Conservation (phyloP, 1,140 invertebrate genomes). For the Tribolium castaneum region DNA sequence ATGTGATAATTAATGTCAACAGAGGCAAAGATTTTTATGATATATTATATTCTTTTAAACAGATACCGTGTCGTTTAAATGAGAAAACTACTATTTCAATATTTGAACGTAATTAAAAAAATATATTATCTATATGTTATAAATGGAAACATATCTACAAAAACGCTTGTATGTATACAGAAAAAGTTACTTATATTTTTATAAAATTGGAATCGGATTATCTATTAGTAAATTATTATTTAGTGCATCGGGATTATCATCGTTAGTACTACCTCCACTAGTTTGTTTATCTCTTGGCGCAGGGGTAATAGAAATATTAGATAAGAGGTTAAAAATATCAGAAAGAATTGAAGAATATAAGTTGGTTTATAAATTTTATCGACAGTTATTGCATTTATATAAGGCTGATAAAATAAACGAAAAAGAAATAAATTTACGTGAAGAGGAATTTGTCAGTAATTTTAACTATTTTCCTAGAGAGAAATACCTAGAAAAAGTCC, state of each 20-base stretch:
- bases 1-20: slow-evolving; percentile 42
- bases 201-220: slow-evolving; percentile 43
- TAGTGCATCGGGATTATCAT: slow-evolving; percentile 44
- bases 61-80: slow-evolving; percentile 21
- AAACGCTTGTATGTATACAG: slow-evolving; percentile 39
- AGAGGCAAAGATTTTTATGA: slow-evolving; percentile 41
- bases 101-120: background rate
- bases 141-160: slow-evolving; percentile 41
- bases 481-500: slow-evolving; percentile 34
- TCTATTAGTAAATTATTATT: slow-evolving; percentile 45
- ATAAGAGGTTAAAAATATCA: slow-evolving; percentile 41
- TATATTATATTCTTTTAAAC: slow-evolving; percentile 40
- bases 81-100: slow-evolving; percentile 19
- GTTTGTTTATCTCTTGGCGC: slow-evolving; percentile 41
- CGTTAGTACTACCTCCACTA: slow-evolving; percentile 40
- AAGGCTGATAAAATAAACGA: slow-evolving; percentile 36
- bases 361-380: slow-evolving; percentile 43
- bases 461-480: slow-evolving; percentile 18
- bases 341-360: slow-evolving; percentile 44
- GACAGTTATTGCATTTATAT: slow-evolving; percentile 43
- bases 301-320: slow-evolving; percentile 42
- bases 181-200: slow-evolving; percentile 42
- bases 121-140: slow-evolving; percentile 35
- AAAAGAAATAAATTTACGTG: slow-evolving; percentile 42
- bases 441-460: slow-evolving; percentile 38